Evolutionary conservation across 2,797 vertebrate species (phyloP).

Genomic region (Poeciliopsis infans): DNA sequence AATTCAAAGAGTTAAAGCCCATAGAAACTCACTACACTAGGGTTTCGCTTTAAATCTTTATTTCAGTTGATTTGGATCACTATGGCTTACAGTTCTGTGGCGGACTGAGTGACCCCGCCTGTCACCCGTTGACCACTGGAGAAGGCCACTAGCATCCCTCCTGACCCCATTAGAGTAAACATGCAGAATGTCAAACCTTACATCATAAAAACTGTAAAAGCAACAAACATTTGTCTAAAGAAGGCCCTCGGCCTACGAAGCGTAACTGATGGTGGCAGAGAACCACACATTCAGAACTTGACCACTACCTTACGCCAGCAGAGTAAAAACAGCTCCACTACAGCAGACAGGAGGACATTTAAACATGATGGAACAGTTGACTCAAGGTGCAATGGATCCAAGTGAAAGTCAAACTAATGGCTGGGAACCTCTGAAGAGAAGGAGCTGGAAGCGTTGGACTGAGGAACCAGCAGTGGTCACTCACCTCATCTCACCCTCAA

Average conservation of each 20-base stretch:
- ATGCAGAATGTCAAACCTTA: too few species aligned
- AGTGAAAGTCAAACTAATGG: background rate
- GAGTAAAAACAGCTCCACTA: too few species aligned
- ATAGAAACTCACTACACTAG: background rate
- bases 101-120: too few species aligned
- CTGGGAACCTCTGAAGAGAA: background rate
- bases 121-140: too few species aligned
- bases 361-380: background rate
- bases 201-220: too few species aligned
- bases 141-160: too few species aligned
- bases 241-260: too few species aligned
- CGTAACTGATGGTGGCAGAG: too few species aligned
- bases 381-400: background rate
- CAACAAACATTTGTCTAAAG: too few species aligned
- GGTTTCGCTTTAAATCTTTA: background rate
- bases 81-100: background rate
- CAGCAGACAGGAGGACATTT: background rate
- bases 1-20: background rate
- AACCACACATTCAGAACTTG: too few species aligned
- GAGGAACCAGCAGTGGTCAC: background rate
- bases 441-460: background rate
- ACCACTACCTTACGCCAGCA: too few species aligned
- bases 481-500: background rate
- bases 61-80: background rate
- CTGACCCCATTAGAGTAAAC: too few species aligned